Evolutionary conservation across 1,140 invertebrate genomes (phyloP).

Genomic region (Dinothrombium tinctorium): DNA sequence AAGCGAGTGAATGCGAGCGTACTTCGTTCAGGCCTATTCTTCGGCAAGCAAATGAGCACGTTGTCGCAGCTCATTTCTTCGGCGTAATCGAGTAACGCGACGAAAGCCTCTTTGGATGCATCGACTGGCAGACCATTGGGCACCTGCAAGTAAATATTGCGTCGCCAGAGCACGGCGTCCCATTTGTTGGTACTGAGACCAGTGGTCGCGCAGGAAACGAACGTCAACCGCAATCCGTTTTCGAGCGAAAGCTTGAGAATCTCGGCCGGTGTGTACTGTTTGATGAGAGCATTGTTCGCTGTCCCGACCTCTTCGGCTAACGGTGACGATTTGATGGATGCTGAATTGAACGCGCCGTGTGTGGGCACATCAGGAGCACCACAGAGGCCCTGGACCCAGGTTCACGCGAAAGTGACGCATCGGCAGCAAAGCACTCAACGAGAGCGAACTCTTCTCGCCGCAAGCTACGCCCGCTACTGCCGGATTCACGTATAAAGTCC

Average conservation of each 20-base stretch:
- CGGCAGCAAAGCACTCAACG: no score
- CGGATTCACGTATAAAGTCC: no score
- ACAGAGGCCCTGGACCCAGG: slow-evolving; percentile 94
- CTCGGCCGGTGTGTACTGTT: slow-evolving; percentile 19
- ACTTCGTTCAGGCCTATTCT: slow-evolving; percentile 55
- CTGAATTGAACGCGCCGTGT: slow-evolving; percentile 25
- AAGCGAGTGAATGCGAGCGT: slow-evolving; percentile 12
- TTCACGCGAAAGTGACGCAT: slow-evolving; percentile 61
- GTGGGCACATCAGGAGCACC: slow-evolving; percentile 79
- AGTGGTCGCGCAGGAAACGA: slow-evolving; percentile 24
- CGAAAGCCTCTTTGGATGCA: slow-evolving; percentile 75
- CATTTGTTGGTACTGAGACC: no score
- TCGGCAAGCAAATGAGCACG: slow-evolving; percentile 55
- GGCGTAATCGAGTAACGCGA: slow-evolving; percentile 76
- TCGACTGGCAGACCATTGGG: slow-evolving; percentile 55
- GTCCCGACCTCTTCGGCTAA: no score
- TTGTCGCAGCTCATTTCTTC: slow-evolving; percentile 60
- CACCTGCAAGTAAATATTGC: slow-evolving; percentile 59
- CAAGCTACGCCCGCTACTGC: no score
- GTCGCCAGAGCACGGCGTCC: slow-evolving; percentile 54
- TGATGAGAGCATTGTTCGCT: slow-evolving; percentile 56
- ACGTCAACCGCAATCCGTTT: slow-evolving; percentile 21
- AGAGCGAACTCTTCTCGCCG: no score
- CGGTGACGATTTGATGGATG: slow-evolving; percentile 35
- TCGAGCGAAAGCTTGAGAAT: slow-evolving; percentile 13